phyloP scores from a whole-genome alignment of 2,797 vertebrate species.

The Onychomys arenicola region DNA sequence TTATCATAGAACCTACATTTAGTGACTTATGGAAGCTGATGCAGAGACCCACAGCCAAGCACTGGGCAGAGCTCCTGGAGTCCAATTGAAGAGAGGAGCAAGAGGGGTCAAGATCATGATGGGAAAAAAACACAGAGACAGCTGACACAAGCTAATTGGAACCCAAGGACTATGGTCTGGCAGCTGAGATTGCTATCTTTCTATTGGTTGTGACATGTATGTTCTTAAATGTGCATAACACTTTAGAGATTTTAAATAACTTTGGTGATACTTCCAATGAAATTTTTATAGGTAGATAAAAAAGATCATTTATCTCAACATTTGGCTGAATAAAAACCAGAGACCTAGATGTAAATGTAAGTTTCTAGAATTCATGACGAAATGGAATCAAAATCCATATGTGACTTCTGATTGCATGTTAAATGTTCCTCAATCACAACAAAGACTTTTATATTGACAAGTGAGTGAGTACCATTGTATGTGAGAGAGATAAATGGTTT shows the following conservation, averaged over 20 bases:
- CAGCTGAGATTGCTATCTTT: neutral
- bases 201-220: slow-evolving; percentile 1
- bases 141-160: no score
- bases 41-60: no score
- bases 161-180: no score
- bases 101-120: no score
- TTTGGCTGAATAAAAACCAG: neutral
- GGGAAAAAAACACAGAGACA: no score
- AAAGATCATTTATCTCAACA: neutral
- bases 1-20: no score
- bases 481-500: neutral
- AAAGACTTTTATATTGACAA: slow-evolving; percentile 3
- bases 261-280: neutral
- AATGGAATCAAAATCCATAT: slow-evolving; percentile 36
- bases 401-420: neutral
- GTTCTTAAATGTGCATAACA: neutral
- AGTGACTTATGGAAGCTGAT: no score
- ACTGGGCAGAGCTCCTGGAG: no score
- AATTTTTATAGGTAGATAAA: neutral
- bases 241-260: neutral
- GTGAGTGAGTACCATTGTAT: slow-evolving; percentile 29
- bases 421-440: neutral
- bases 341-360: neutral
- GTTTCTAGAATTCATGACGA: neutral
- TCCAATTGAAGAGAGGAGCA: no score